Evolutionary conservation across 2,888 invertebrate genomes (phyloP), one percentile per base, ranked within the genome.

Genomic region (Marasmarcha lunaedactyla): DNA sequence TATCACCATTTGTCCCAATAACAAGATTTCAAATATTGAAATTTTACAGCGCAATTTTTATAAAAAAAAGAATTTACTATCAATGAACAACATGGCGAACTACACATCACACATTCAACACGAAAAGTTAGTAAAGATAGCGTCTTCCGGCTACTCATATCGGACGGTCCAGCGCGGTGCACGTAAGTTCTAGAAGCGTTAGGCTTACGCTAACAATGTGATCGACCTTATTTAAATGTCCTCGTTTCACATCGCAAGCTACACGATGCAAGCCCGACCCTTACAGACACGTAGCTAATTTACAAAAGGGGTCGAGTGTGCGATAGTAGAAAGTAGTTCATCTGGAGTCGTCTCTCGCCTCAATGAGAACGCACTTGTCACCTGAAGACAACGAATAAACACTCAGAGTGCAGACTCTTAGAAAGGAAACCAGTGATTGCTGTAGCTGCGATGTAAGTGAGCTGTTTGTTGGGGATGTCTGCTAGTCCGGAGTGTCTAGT

Each of bases 281-380:
- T 74, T 53, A 62, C 59, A 62, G 69, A 79, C 70, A 59, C 25
- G 30, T 10, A 11, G 30, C 30, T 30, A 59, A 70, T 59, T 58
- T 68, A 69, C 68, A 70, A 64, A 68, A 71, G 64, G 74, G 77
- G 71, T 65, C 74, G 72, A 66, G 71, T 60, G 63, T 73, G 74
- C 69, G 72, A 72, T 59, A 77, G 77, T 66, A 67, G 76, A 61
- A 67, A 83, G 84, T 68, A 62, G 84, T 72, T 81, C 83, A 81
- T 79, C 84, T 72, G 78, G 77, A 71, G 78, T 87, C 86, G 84
- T 90, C 89, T 81, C 89, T 88, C 83, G 89, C 90, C 85, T 88
- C 88, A 86, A 90, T 89, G 77, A 91, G 88, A 81, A 89, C 90
- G 86, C 89, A 89, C 87, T 90, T 91, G 86, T 91, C 91, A 89